Evolutionary conservation across 2,113 vertebrate genomes (phyloP).

Genomic region (Speoplatyrhinus poulsoni): DNA sequence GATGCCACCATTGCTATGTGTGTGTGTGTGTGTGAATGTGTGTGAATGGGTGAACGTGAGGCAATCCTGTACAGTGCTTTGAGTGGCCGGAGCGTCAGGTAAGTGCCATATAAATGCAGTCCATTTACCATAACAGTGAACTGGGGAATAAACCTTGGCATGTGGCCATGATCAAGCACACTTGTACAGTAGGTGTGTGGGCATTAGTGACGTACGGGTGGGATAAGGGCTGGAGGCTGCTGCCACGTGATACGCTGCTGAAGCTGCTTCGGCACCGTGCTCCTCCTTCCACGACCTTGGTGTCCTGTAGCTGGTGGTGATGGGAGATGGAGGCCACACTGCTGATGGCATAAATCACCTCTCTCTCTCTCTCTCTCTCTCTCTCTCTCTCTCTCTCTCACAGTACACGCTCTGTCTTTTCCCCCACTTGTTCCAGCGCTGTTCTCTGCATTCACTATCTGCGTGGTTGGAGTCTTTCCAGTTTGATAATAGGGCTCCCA

Average conservation of each 20-base stretch:
- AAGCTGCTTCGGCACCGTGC: constrained; percentile 41
- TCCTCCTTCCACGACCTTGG: constrained; percentile 62
- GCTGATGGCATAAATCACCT: constrained; percentile 62
- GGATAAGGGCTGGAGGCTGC: constrained; percentile 5
- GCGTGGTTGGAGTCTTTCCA: constrained; percentile 64
- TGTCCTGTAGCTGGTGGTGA: constrained; percentile 59
- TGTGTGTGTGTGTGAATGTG: too few species aligned
- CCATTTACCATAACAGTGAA: too few species aligned
- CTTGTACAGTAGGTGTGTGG: background rate
- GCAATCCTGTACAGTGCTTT: too few species aligned
- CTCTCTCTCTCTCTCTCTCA: background rate
- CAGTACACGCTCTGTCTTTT: background rate
- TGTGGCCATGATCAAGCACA: too few species aligned
- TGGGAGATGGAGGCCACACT: constrained; percentile 62
- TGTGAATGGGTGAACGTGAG: too few species aligned
- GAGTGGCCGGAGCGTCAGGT: too few species aligned
- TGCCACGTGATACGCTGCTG: constrained; percentile 11
- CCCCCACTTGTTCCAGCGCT: constrained; percentile 39
- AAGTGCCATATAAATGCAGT: too few species aligned
- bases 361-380: background rate
- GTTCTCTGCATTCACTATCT: constrained; percentile 52
- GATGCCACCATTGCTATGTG: too few species aligned
- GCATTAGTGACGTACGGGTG: constrained; percentile 30
- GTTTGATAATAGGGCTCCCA: constrained; percentile 59
- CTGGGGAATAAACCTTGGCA: too few species aligned